Evolutionary conservation across 2,888 invertebrate genomes (phyloP).

Genomic region (Dryococelus australis): DNA sequence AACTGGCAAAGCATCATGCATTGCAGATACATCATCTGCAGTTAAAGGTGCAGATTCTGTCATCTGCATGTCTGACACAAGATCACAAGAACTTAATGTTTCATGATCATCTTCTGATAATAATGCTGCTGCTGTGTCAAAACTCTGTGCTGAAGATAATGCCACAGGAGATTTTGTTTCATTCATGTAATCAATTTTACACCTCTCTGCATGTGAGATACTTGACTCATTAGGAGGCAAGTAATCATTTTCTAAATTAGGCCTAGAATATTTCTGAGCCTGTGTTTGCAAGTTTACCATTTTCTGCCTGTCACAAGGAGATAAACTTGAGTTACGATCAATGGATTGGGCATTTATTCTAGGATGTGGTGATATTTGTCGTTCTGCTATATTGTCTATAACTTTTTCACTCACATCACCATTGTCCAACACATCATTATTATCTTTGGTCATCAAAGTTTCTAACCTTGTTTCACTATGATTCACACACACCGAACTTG

Average conservation of each 20-base stretch:
- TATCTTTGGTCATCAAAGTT: neutral
- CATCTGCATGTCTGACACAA: neutral
- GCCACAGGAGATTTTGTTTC: neutral
- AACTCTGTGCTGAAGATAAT: neutral
- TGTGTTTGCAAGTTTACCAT: neutral
- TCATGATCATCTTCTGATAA: neutral
- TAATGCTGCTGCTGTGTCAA: neutral
- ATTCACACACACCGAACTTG: too few species aligned
- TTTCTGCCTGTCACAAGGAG: neutral
- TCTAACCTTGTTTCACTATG: neutral
- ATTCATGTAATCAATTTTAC: neutral
- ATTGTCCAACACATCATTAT: neutral
- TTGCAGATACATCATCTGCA: neutral
- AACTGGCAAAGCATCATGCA: neutral
- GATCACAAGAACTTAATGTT: neutral
- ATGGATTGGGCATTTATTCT: neutral
- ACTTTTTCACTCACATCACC: neutral
- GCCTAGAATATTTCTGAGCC: neutral
- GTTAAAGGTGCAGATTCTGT: neutral
- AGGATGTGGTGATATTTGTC: neutral
- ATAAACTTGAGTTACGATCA: neutral
- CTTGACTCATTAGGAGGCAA: neutral
- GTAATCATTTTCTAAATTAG: neutral
- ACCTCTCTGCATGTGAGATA: neutral
- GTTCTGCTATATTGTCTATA: neutral